Evolutionary conservation across 2,888 invertebrate genomes (phyloP), one percentile per base, ranked within the genome.

Genomic region (Thumatha senex): DNA sequence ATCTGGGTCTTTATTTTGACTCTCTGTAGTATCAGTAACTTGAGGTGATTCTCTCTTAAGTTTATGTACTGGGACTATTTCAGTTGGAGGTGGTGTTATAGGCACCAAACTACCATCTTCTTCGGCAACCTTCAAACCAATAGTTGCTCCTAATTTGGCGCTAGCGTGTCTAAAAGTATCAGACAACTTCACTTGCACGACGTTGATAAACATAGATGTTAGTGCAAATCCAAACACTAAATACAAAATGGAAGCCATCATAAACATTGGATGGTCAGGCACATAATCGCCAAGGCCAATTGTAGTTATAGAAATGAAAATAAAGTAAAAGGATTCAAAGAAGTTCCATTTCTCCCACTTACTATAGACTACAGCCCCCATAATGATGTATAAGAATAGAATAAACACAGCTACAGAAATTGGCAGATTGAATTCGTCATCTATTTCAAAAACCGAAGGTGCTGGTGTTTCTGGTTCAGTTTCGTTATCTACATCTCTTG

Each of bases 141-240:
- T 96, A 2, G 96, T 96, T 18, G 96, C 96, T 2, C 97, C 96
- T 41, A 97, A 93, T 78, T 97, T 97, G 15, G 95, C 95, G 71
- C 96, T 96, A 0, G 97, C 97, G 61, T 95, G 94, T 65, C 94
- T 95, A 76, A 97, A 97, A 0, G 96, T 96, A 79, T 96, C 94
- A 40, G 96, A 96, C 39, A 95, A 70, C 77, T 94, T 95, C 40
- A 95, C 95, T 92, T 98, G 98, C 0, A 98, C 97, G 12, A 99
- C 98, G 76, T 98, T 98, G 71, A 99, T 97, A 83, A 98, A 97
- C 98, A 99, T 98, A 63, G 98, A 98, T 45, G 98, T 98, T 14
- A 99, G 92, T 0, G 99, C 97, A 54, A 99, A 92, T 7, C 99
- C 99, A 71, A 99, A 97, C 15, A 99, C 95, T 49, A 99, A 92